Evolutionary conservation across 2,113 vertebrate genomes (phyloP).

Genomic region (Lampris megalopsis): DNA sequence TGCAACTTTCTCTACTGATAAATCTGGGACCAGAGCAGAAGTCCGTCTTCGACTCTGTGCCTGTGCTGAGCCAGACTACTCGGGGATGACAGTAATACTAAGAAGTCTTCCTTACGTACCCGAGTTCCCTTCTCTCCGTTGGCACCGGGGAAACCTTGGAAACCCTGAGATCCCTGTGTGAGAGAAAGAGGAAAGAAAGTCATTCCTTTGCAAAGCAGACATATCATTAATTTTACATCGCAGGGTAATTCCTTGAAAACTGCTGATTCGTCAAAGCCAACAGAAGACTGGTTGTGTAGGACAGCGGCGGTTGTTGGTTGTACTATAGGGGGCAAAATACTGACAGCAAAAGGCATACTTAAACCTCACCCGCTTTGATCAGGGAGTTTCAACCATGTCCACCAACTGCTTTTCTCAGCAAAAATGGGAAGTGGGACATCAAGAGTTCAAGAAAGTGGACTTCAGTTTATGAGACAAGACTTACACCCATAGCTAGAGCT

Average conservation of each 20-base stretch:
- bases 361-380: constrained; percentile 77
- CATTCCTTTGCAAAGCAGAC: constrained; percentile 23
- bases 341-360: constrained; percentile 69
- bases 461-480: background rate
- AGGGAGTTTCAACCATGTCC: constrained; percentile 66
- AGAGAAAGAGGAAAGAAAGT: constrained; percentile 41
- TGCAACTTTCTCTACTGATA: constrained; percentile 41
- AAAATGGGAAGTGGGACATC: constrained; percentile 35
- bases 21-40: constrained; percentile 27
- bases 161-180: constrained; percentile 93
- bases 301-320: constrained; percentile 39
- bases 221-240: constrained; percentile 24
- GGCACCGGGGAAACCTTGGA: constrained; percentile 95
- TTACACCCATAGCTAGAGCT: too few relatives aligned
- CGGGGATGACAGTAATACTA: constrained; percentile 38
- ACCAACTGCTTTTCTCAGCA: constrained; percentile 31
- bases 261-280: constrained; percentile 38
- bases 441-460: constrained; percentile 13
- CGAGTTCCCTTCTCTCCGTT: constrained; percentile 96
- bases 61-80: constrained; percentile 40
- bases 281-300: constrained; percentile 22
- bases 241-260: constrained; percentile 32
- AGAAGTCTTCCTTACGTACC: constrained; percentile 80
- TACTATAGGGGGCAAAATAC: constrained; percentile 35
- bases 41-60: constrained; percentile 12